These are phyloP conservation scores for Ficedula albicollis DNA, from an alignment of 2,797 vertebrate genomes.

Conservation along the genomic window DNA sequence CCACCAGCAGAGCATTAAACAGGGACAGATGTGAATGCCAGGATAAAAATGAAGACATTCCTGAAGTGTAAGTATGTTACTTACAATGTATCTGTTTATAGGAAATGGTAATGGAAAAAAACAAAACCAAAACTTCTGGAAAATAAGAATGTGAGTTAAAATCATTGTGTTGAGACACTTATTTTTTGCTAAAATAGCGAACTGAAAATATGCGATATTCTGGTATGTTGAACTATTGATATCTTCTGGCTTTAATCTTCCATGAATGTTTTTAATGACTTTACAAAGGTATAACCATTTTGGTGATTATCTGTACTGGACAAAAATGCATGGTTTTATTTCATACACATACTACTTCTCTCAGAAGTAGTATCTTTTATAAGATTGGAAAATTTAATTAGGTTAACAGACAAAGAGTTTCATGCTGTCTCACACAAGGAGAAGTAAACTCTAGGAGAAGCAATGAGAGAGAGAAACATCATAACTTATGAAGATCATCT, in stretches of 20 bases:
- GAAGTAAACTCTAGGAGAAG: neutral
- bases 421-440: neutral
- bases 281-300: neutral
- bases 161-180: neutral
- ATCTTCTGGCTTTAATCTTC: neutral
- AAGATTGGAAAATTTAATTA: neutral
- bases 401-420: neutral
- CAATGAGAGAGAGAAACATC: neutral
- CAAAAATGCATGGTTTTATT: neutral
- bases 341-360: neutral
- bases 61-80: conserved; percentile 63
- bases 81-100: conserved; percentile 60
- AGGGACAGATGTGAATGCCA: conserved; percentile 80
- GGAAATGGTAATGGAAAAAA: conserved; percentile 6
- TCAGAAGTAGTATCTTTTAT: neutral
- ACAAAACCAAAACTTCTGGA: neutral
- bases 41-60: conserved; percentile 71
- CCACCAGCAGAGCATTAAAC: conserved; percentile 84
- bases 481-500: neutral
- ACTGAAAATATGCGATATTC: neutral
- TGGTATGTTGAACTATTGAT: neutral
- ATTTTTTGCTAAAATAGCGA: neutral
- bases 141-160: conserved; percentile 36
- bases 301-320: neutral
- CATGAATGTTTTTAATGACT: neutral